These are phyloP conservation scores for Cantharis nigra DNA, from an alignment of 2,888 invertebrate genomes.

Conservation along the genomic window DNA sequence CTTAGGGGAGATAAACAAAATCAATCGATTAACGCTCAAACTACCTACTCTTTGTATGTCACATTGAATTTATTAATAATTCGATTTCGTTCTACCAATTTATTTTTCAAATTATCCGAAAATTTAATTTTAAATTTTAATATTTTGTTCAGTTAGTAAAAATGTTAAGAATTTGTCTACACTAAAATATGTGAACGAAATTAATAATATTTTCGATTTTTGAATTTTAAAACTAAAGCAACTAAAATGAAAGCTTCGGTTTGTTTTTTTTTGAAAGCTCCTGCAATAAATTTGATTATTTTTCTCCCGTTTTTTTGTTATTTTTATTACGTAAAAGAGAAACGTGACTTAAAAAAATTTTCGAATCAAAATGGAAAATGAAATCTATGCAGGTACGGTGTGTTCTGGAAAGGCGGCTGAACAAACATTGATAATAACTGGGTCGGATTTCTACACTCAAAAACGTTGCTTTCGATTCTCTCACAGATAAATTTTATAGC, in stretches of 20 bases:
- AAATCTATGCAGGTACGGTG: neutral
- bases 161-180: neutral
- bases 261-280: neutral
- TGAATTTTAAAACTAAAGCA: neutral
- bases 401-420: conserved; percentile 14
- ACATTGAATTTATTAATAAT: neutral
- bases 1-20: conserved; percentile 1
- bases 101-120: neutral
- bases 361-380: neutral
- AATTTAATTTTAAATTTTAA: neutral
- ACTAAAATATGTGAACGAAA: neutral
- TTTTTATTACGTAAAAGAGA: neutral
- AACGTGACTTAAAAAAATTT: neutral
- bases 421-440: conserved; percentile 20
- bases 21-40: conserved; percentile 3
- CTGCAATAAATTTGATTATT: neutral
- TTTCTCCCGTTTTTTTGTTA: neutral
- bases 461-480: conserved; percentile 9
- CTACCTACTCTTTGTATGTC: neutral
- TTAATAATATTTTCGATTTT: neutral
- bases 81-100: neutral
- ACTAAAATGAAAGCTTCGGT: neutral
- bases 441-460: conserved; percentile 7
- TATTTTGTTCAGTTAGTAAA: neutral
- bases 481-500: conserved; percentile 17